A percentile compares a stretch with the other conserved stretches of the same genome.
Conservation (phyloP, 2,113 vertebrate genomes). For the Glaucidium brasilianum region DNA sequence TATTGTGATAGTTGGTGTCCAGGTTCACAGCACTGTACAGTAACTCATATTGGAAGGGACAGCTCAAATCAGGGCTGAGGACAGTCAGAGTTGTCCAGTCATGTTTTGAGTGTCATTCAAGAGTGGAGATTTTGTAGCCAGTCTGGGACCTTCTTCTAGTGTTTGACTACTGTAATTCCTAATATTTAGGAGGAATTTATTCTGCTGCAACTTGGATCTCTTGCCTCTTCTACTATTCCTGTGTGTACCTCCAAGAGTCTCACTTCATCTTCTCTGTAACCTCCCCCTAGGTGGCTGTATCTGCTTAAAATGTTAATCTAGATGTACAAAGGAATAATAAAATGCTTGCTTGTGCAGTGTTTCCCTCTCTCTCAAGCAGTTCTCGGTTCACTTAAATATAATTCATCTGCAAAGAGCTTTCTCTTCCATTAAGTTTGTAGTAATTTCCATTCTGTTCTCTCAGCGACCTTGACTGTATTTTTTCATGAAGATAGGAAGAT, state of each 20-base stretch:
- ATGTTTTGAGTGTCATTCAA: not conserved
- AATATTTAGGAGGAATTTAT: not conserved
- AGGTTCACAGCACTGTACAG: accelerated
- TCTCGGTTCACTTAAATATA: not conserved
- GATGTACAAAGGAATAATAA: not conserved
- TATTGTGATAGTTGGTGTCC: accelerated
- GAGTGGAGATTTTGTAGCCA: not conserved
- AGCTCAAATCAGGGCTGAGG: not conserved
- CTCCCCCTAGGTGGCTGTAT: not conserved
- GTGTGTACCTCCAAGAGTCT: not conserved
- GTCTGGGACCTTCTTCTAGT: not conserved
- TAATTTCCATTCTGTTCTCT: not conserved
- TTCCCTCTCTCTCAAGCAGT: not conserved
- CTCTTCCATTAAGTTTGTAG: not conserved
- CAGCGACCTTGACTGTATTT: not conserved
- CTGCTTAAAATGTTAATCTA: not conserved
- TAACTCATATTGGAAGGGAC: not conserved
- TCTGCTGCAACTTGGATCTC: accelerated
- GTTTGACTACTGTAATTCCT: not conserved
- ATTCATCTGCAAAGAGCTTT: not conserved
- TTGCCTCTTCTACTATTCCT: not conserved
- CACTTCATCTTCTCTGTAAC: not conserved
- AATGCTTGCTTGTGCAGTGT: not conserved
- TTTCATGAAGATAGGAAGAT: not conserved
- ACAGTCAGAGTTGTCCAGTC: not conserved